Conservation (phyloP, 1,140 invertebrate species). For the Bombus picipes region DNA sequence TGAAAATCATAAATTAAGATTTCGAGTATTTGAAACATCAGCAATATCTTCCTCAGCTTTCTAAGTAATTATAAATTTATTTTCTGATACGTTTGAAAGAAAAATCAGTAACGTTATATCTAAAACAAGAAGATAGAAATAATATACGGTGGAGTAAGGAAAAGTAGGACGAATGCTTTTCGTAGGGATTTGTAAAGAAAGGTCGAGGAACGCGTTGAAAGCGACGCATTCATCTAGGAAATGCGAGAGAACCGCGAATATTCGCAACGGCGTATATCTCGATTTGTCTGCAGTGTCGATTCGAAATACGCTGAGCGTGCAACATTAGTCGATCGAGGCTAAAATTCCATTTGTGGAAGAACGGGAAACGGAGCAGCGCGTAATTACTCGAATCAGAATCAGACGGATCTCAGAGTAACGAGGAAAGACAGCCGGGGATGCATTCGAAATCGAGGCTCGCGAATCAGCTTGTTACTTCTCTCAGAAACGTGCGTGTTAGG, state of each 20-base stretch:
- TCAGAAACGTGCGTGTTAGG: not conserved
- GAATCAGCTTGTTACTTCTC: not conserved
- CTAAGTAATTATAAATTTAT: no score
- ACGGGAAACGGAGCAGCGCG: not conserved
- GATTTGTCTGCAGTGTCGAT: not conserved
- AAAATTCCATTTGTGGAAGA: conserved; percentile 6
- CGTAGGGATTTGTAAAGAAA: not conserved
- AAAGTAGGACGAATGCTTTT: not conserved
- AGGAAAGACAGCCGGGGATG: not conserved
- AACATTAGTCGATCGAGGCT: conserved; percentile 6
- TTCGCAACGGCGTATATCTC: not conserved
- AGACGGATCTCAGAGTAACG: not conserved
- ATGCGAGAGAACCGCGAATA: not conserved
- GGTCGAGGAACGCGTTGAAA: not conserved
- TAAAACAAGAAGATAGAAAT: not conserved
- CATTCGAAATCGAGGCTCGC: not conserved
- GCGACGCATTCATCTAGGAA: not conserved
- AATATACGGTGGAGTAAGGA: not conserved
- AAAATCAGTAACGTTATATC: not conserved
- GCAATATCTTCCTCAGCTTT: no score
- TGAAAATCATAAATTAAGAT: not conserved
- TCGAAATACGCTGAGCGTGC: not conserved
- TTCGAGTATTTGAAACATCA: not conserved
- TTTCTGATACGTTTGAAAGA: no score
- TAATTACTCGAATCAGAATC: conserved; percentile 28